Evolutionary conservation across 2,797 vertebrate genomes (phyloP), one percentile per base, ranked within the genome.

Genomic region (Erpetoichthys calabaricus): DNA sequence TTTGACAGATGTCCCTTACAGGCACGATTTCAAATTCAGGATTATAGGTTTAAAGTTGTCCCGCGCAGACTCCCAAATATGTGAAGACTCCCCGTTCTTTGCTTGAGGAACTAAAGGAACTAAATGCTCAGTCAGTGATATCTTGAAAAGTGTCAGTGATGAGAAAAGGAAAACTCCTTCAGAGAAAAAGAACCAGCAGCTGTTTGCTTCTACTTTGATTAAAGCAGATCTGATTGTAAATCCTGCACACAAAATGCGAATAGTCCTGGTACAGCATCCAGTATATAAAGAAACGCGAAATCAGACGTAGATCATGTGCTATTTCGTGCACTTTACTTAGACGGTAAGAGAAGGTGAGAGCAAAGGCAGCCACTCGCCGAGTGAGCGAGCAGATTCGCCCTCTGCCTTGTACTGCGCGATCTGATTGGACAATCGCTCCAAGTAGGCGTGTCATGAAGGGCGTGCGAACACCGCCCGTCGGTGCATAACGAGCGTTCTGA

Each of bases 401-500:
- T 78, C 77, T 70, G 67, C 62, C 72, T 73, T 75, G 72, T 73
- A 67, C 83, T 79, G 76, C 71, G 67, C 62, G 60, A 73, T 74
- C 73, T 62, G 78, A 94, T 91, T 95, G 91, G 91, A 77, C 72
- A 75, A 70, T 53, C 64, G 67, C 65, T 76, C 75, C 73, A 83
- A 77, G 80, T 74, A 80, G 91, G 88, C 70, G 90, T 83, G 63
- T 53, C 73, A 64, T 65, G 72, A 73, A 75, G 71, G 67, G 51
- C 44, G 1, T 67, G 57, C 65, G 66, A 72, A 69, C 79, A 81
- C 86, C 75, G 85, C 87, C 80, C 25, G 25, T 2, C 25, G 25
- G 25, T 25, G 25, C 25, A 25, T 25, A 25, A 25, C 25, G 25
- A 25, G 25, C 25, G 25, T 25, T 25, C 25, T 25, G 25, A 25